Evolutionary conservation across 2,888 invertebrate species (phyloP).

Genomic region (Auanema freiburgensis): DNA sequence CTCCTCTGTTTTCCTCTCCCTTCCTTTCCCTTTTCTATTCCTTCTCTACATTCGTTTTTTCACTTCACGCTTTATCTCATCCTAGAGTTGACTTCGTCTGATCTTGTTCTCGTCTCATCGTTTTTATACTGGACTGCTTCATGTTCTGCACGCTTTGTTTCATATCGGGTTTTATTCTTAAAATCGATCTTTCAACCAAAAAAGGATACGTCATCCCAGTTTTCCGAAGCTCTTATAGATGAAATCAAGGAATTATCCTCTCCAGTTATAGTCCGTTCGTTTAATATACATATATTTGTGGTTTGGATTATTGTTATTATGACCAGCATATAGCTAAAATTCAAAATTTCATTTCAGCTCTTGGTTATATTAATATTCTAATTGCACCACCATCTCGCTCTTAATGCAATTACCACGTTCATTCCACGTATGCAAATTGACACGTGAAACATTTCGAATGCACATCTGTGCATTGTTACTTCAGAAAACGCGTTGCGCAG

Average conservation of each 20-base stretch:
- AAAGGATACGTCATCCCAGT: constrained; percentile 6
- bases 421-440: too few species aligned
- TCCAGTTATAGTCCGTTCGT: too few species aligned
- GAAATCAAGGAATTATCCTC: too few species aligned
- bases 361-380: too few species aligned
- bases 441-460: too few species aligned
- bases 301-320: not conserved
- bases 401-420: too few species aligned
- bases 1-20: constrained; percentile 1
- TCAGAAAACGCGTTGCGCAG: too few species aligned
- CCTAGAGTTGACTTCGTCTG: not conserved
- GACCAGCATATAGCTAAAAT: not conserved
- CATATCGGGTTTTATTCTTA: not conserved
- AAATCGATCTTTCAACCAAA: not conserved
- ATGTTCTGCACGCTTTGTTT: constrained; percentile 1
- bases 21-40: not conserved
- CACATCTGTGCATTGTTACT: too few species aligned
- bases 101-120: constrained; percentile 9
- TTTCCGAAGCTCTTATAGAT: constrained; percentile 7
- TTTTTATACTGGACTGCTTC: constrained; percentile 8
- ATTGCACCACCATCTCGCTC: too few species aligned
- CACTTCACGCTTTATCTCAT: constrained; percentile 1
- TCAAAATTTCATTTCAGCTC: too few species aligned
- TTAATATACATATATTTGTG: constrained; percentile 3
- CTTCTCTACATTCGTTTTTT: not conserved